phyloP scores from a whole-genome alignment of 2,113 vertebrate genomes.

The Paracanthobrama guichenoti region DNA sequence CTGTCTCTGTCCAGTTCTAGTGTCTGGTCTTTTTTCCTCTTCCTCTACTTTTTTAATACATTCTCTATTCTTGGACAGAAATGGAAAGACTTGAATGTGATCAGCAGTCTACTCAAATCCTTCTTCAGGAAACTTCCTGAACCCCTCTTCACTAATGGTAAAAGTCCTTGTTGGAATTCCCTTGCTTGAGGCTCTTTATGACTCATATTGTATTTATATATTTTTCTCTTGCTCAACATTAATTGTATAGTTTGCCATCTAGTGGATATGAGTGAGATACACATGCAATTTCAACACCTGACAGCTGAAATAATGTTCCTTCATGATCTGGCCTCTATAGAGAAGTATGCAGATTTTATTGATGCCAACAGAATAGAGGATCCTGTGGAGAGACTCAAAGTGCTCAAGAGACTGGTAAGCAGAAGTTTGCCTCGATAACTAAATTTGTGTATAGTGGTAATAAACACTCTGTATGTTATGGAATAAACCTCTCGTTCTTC shows the following conservation, averaged over 20 bases:
- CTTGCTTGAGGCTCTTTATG: background rate
- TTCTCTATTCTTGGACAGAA: slow-evolving; percentile 75
- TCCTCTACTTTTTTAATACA: background rate
- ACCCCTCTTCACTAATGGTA: slow-evolving; percentile 96
- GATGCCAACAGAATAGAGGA: slow-evolving; percentile 95
- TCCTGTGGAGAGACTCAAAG: slow-evolving; percentile 89
- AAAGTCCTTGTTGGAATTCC: slow-evolving; percentile 54
- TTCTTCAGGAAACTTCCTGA: slow-evolving; percentile 98
- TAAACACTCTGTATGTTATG: background rate
- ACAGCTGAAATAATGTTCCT: background rate
- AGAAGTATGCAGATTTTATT: slow-evolving; percentile 95
- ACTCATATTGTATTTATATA: background rate
- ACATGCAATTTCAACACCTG: background rate
- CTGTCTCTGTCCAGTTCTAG: slow-evolving; percentile 48
- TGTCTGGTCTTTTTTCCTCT: background rate
- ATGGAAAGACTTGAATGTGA: slow-evolving; percentile 98
- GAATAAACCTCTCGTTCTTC: slow-evolving; percentile 53
- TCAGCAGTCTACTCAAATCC: slow-evolving; percentile 98
- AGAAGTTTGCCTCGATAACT: slow-evolving; percentile 1
- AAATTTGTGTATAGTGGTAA: background rate
- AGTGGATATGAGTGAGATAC: slow-evolving; percentile 47
- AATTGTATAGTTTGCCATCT: slow-evolving; percentile 46
- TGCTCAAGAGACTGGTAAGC: slow-evolving; percentile 92
- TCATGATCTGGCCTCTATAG: slow-evolving; percentile 70
- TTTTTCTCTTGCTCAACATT: background rate